Evolutionary conservation across 2,797 vertebrate genomes (phyloP).

Genomic region (Ciconia nigra): DNA sequence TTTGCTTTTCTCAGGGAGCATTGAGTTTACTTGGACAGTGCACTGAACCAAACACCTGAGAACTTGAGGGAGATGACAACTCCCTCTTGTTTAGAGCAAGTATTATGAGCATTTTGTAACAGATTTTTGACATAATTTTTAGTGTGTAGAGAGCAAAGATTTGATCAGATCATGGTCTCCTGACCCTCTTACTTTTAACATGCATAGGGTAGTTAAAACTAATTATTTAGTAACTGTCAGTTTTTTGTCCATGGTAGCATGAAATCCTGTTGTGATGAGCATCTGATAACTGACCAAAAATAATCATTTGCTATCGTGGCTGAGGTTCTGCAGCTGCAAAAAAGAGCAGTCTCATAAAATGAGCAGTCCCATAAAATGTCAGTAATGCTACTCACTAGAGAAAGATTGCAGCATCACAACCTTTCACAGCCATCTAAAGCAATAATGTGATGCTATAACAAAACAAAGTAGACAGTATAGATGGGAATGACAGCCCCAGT

Average conservation of each 20-base stretch:
- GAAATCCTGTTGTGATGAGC: conserved; percentile 25
- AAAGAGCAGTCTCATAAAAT: conserved; percentile 22
- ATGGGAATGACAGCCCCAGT: background rate
- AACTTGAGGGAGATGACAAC: background rate
- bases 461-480: conserved; percentile 30
- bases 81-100: background rate
- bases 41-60: background rate
- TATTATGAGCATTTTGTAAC: background rate
- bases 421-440: conserved; percentile 15
- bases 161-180: background rate
- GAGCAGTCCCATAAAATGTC: conserved; percentile 39
- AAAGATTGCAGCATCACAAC: conserved; percentile 48
- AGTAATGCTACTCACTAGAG: conserved; percentile 20
- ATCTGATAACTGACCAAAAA: conserved; percentile 32
- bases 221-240: background rate
- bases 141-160: background rate
- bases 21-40: background rate
- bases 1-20: background rate
- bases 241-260: background rate
- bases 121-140: background rate
- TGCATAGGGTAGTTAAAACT: background rate
- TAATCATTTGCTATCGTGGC: conserved; percentile 1
- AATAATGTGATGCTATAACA: conserved; percentile 45
- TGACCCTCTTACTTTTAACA: background rate
- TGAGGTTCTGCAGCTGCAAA: conserved; percentile 24